phyloP scores from a whole-genome alignment of 2,113 vertebrate species.

The Hemiscyllium ocellatum region DNA sequence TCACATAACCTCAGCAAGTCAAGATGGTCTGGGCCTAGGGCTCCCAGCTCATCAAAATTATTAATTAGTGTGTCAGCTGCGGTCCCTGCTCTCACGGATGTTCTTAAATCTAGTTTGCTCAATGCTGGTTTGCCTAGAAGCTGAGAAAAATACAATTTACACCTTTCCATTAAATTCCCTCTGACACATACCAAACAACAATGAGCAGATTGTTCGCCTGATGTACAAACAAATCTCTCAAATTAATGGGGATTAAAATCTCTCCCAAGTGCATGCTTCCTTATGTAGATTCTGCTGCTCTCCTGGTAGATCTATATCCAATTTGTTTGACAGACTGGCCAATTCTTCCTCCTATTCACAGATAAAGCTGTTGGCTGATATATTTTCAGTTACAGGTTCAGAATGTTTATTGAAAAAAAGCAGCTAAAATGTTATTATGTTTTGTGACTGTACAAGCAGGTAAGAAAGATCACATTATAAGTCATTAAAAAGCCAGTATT shows the following conservation, averaged over 20 bases:
- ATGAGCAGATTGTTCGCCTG: slow-evolving; percentile 10
- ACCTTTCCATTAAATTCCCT: slow-evolving; percentile 9
- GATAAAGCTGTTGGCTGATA: not conserved
- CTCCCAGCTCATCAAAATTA: slow-evolving; percentile 34
- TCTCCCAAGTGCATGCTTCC: slow-evolving; percentile 26
- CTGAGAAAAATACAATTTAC: slow-evolving; percentile 24
- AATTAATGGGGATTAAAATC: slow-evolving; percentile 34
- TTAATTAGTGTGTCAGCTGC: slow-evolving; percentile 32
- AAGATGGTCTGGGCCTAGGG: slow-evolving; percentile 18
- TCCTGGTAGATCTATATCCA: slow-evolving; percentile 16
- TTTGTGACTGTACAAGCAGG: not conserved
- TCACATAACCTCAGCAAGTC: not conserved
- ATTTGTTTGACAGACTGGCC: slow-evolving; percentile 23
- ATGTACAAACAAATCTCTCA: slow-evolving; percentile 25
- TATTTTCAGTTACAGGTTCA: not conserved
- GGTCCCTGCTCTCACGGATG: not conserved
- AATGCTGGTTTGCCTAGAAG: not conserved
- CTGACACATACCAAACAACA: not conserved
- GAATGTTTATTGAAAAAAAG: not conserved
- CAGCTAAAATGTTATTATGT: not conserved
- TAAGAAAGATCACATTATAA: not conserved
- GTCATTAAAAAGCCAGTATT: not conserved
- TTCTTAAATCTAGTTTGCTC: not conserved
- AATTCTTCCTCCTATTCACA: not conserved
- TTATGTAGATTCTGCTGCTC: slow-evolving; percentile 7